These are phyloP conservation scores for Emydocephalus ijimae DNA, from an alignment of 2,113 vertebrate species.

Conservation along the genomic window DNA sequence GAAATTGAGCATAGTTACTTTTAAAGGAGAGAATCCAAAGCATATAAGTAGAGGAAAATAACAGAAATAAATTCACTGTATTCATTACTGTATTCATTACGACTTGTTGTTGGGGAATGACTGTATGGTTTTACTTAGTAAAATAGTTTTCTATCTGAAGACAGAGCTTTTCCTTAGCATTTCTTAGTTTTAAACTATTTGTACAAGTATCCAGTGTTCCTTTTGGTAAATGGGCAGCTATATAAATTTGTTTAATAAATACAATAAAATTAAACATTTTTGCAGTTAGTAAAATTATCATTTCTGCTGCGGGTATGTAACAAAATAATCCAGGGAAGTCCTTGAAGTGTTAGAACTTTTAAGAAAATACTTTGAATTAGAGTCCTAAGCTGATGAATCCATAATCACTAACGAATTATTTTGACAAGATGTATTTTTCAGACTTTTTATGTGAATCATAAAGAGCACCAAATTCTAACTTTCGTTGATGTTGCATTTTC, in stretches of 20 bases:
- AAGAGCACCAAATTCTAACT: background rate
- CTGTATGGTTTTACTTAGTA: background rate
- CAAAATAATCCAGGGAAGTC: background rate
- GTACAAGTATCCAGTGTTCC: background rate
- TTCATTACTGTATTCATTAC: too few relatives aligned
- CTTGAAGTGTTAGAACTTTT: background rate
- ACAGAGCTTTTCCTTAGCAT: background rate
- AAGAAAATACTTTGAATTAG: background rate
- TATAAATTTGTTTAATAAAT: background rate
- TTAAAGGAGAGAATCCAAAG: background rate
- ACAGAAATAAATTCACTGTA: rapidly evolving
- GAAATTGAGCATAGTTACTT: background rate
- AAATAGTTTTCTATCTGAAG: background rate
- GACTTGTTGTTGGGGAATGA: background rate
- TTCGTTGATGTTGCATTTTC: background rate
- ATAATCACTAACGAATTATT: background rate
- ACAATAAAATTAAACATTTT: background rate
- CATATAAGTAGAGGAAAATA: background rate
- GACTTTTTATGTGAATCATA: background rate
- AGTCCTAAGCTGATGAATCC: background rate
- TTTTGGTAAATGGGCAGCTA: background rate
- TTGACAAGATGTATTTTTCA: background rate
- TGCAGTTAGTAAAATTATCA: background rate
- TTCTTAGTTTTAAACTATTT: background rate
- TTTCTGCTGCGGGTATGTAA: background rate